These are phyloP conservation scores for Cantharis lateralis DNA, from an alignment of 2,888 invertebrate species.

Conservation along the genomic window DNA sequence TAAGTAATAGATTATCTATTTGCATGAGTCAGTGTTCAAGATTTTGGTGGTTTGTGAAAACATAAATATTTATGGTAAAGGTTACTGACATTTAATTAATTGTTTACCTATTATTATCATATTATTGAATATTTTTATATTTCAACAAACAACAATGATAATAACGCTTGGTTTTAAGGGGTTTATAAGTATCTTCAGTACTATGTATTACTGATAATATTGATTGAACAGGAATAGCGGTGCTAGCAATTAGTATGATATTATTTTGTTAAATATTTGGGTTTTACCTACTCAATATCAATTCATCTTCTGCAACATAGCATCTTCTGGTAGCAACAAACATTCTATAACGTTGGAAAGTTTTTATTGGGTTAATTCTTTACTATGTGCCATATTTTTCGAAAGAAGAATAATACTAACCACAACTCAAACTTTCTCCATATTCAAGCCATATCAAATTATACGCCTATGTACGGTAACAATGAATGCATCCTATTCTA, in stretches of 20 bases:
- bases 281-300: too few relatives aligned
- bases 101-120: neutral
- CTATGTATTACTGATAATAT: too few relatives aligned
- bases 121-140: neutral
- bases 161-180: neutral
- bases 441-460: constrained; percentile 36
- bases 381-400: neutral
- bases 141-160: neutral
- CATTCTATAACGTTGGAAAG: neutral
- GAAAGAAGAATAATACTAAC: constrained; percentile 26
- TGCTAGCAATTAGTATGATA: too few relatives aligned
- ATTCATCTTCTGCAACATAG: too few relatives aligned
- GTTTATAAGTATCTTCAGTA: too few relatives aligned
- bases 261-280: too few relatives aligned
- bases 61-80: neutral
- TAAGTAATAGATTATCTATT: neutral
- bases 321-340: too few relatives aligned
- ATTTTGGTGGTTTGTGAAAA: neutral
- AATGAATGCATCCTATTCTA: constrained; percentile 35
- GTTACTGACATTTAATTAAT: neutral
- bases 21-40: neutral
- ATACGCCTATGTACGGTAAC: constrained; percentile 35
- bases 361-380: neutral
- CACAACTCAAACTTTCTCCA: constrained; percentile 39
- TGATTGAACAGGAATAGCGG: too few relatives aligned